These are phyloP conservation scores for Aethes cnicana DNA, from an alignment of 2,888 invertebrate genomes.

Conservation along the genomic window DNA sequence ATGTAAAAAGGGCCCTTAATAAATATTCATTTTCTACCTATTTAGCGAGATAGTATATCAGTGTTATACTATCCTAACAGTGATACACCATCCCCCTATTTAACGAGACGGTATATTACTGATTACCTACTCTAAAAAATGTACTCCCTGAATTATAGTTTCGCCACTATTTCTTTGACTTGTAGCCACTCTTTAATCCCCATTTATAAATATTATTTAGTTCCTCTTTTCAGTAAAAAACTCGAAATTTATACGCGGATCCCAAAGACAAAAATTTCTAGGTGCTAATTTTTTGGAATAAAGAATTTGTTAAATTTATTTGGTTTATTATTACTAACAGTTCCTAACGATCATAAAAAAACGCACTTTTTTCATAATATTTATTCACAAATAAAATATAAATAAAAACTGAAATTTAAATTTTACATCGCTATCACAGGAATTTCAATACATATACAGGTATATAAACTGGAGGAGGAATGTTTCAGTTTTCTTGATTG, in stretches of 20 bases:
- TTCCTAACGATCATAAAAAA: neutral
- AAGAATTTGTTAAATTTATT: slow-evolving; percentile 58
- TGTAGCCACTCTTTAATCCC: slow-evolving; percentile 13
- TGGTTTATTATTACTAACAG: slow-evolving; percentile 23
- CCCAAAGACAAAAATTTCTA: slow-evolving; percentile 67
- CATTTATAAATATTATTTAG: slow-evolving; percentile 32
- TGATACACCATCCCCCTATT: too few relatives aligned
- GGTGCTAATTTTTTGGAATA: slow-evolving; percentile 73
- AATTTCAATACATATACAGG: too few relatives aligned
- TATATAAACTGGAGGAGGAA: too few relatives aligned
- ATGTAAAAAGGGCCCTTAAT: too few relatives aligned
- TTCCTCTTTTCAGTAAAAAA: slow-evolving; percentile 47
- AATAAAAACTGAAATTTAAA: neutral
- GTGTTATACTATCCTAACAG: too few relatives aligned
- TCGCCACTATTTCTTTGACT: neutral
- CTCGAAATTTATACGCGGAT: slow-evolving; percentile 51
- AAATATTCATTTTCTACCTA: too few relatives aligned
- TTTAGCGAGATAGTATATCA: too few relatives aligned
- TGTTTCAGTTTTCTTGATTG: too few relatives aligned
- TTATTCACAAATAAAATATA: slow-evolving; percentile 2
- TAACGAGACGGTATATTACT: too few relatives aligned
- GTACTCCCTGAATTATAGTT: too few relatives aligned
- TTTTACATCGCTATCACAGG: neutral
- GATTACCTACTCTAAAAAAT: too few relatives aligned
- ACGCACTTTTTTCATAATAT: neutral